phyloP scores from a whole-genome alignment of 2,797 vertebrate genomes.

The Centroberyx gerrardi region DNA sequence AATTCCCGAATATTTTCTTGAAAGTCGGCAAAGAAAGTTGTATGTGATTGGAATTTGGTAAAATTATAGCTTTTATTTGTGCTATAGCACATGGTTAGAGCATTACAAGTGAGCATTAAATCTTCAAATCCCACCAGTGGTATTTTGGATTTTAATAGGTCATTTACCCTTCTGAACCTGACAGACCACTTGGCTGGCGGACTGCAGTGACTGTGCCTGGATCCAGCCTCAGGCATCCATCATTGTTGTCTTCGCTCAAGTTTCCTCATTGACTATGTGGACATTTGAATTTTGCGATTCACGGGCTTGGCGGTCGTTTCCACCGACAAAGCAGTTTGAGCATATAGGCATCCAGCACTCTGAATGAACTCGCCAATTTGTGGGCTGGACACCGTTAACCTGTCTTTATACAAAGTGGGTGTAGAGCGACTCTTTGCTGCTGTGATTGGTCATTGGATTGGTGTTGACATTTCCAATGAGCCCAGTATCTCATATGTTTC shows the following conservation, averaged over 20 bases:
- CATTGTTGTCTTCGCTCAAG: constrained; percentile 43
- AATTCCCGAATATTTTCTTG: background rate
- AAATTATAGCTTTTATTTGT: background rate
- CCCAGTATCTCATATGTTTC: constrained; percentile 13
- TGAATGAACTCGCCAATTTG: constrained; percentile 61
- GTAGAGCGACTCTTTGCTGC: constrained; percentile 27
- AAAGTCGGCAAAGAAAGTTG: too few relatives aligned
- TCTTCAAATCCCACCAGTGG: constrained; percentile 36
- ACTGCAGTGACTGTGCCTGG: constrained; percentile 46
- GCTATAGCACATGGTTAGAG: constrained; percentile 8
- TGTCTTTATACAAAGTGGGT: constrained; percentile 48
- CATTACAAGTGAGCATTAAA: constrained; percentile 32
- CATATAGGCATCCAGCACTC: constrained; percentile 19
- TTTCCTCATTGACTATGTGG: constrained; percentile 44
- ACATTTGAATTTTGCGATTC: constrained; percentile 31
- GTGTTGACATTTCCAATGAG: constrained; percentile 38
- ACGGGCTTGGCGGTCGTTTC: constrained; percentile 37
- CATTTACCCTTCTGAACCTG: constrained; percentile 59
- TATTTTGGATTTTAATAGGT: constrained; percentile 58
- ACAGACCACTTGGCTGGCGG: constrained; percentile 53
- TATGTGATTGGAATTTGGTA: constrained; percentile 2
- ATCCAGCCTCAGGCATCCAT: constrained; percentile 55
- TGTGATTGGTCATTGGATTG: constrained; percentile 21
- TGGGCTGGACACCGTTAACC: constrained; percentile 36
- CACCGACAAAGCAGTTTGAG: constrained; percentile 29